Evolutionary conservation across 1,140 invertebrate species (phyloP), one percentile per base, ranked within the genome.

Genomic region (Euglossa dilemma): DNA sequence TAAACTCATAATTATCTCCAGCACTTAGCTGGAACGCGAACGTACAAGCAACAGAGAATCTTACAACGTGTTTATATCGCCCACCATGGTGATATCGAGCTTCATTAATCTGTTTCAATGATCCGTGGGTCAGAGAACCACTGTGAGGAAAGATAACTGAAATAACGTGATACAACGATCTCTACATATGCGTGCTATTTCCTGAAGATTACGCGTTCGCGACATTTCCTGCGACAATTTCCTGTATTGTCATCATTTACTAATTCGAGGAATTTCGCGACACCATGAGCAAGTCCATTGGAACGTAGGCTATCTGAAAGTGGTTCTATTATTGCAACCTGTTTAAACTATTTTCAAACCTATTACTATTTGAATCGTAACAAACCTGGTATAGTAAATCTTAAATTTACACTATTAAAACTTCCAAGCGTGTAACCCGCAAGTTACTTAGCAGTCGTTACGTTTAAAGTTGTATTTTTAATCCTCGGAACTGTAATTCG

Each of bases 201-300:
- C 72, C 79, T 66, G 71, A 74, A 66, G 79, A 75, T 81, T 67
- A 66, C 56, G 56, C n/a, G 25, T 9, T 63, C 61, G 54, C 59
- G 50, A 81, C 61, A 56, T 20, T 81, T 81, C 72, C 79, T 81
- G 52, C 25, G 43, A 75, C 61, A 0, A 75, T 66, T 75, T 81
- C 61, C 79, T 66, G 36, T 25, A 56, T 28, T 50, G 23, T 28
- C 61, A 74, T 75, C 45, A 75, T 66, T 45, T 20, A n/a, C 9
- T 25, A 52, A 66, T 66, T 50, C 43, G 9, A 25, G 14, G 25
- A 50, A 81, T n/a, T 18, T 36, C 18, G 14, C 54, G 50, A 16
- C 3, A 20, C 57, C 20, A 2, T 73, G 57, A 43, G 45, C 63
- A 80, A 80, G 28, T 2, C 54, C 47, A 5, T n/a, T 61, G n/a